Evolutionary conservation across 2,888 invertebrate genomes (phyloP).

Genomic region (Cistogaster globosa): DNA sequence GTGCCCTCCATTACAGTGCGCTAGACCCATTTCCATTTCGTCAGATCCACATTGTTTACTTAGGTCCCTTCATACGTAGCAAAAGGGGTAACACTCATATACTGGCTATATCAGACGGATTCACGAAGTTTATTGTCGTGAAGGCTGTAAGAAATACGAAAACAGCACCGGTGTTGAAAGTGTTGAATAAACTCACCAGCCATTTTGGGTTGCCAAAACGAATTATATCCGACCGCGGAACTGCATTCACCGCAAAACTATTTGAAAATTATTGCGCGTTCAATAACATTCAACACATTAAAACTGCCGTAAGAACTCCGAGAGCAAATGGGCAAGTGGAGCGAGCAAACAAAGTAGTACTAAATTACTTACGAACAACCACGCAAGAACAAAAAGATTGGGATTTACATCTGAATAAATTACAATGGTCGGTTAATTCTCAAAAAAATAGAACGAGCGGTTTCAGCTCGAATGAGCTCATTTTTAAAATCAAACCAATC

Average conservation of each 20-base stretch:
- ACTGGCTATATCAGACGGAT: constrained; percentile 51
- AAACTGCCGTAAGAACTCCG: constrained; percentile 38
- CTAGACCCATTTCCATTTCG: constrained; percentile 19
- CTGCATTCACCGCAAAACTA: constrained; percentile 65
- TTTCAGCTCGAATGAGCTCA: constrained; percentile 68
- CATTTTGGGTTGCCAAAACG: constrained; percentile 74
- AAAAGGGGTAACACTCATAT: constrained; percentile 52
- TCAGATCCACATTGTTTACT: constrained; percentile 26
- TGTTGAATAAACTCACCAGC: constrained; percentile 57
- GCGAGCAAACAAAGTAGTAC: neutral
- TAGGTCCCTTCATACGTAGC: constrained; percentile 52
- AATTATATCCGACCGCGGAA: constrained; percentile 74
- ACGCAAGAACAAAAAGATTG: constrained; percentile 12
- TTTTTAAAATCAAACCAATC: constrained; percentile 64
- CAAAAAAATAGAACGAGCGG: constrained; percentile 35
- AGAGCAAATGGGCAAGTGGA: constrained; percentile 17
- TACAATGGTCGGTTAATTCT: constrained; percentile 38
- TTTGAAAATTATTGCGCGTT: constrained; percentile 54
- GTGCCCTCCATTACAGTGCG: neutral
- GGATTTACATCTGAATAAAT: neutral
- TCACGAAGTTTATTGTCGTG: constrained; percentile 67
- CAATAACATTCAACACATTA: constrained; percentile 23
- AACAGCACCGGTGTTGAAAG: constrained; percentile 60
- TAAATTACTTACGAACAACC: constrained; percentile 19
- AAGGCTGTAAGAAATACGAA: constrained; percentile 66